These are phyloP conservation scores for Drusus annulatus DNA, from an alignment of 1,140 invertebrate genomes.

Conservation along the genomic window DNA sequence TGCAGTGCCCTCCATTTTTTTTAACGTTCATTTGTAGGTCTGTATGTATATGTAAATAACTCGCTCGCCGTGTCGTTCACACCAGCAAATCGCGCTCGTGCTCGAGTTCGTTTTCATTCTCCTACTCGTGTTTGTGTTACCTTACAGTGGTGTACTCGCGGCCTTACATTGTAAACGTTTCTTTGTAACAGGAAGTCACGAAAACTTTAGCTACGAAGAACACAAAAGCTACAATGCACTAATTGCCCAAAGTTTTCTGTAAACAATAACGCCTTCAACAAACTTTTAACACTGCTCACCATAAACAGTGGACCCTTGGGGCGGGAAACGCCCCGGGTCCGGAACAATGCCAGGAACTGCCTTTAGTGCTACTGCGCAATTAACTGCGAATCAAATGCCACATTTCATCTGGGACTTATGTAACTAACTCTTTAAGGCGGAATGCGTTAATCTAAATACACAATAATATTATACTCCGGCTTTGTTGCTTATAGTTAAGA, in stretches of 20 bases:
- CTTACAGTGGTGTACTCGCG: too few relatives aligned
- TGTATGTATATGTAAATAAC: too few relatives aligned
- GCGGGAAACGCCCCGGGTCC: neutral
- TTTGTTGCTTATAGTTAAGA: too few relatives aligned
- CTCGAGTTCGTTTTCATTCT: too few relatives aligned
- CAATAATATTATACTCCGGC: neutral
- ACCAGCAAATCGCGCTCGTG: too few relatives aligned
- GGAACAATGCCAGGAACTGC: constrained; percentile 20
- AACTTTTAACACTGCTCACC: constrained; percentile 27
- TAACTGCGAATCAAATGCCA: constrained; percentile 14
- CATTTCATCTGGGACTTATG: constrained; percentile 4
- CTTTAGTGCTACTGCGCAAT: constrained; percentile 3
- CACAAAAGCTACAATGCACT: constrained; percentile 51
- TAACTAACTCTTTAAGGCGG: neutral
- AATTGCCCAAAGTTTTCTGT: constrained; percentile 51
- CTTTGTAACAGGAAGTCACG: constrained; percentile 47
- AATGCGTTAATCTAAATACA: constrained; percentile 7
- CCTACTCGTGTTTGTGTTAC: too few relatives aligned
- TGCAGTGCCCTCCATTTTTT: too few relatives aligned
- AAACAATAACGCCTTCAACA: constrained; percentile 50
- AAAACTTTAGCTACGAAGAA: constrained; percentile 41
- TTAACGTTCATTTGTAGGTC: too few relatives aligned
- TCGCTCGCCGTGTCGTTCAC: too few relatives aligned
- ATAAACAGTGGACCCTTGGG: constrained; percentile 16
- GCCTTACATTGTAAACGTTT: constrained; percentile 47